phyloP scores from a whole-genome alignment of 1,140 invertebrate species.

The Bombus affinis region DNA sequence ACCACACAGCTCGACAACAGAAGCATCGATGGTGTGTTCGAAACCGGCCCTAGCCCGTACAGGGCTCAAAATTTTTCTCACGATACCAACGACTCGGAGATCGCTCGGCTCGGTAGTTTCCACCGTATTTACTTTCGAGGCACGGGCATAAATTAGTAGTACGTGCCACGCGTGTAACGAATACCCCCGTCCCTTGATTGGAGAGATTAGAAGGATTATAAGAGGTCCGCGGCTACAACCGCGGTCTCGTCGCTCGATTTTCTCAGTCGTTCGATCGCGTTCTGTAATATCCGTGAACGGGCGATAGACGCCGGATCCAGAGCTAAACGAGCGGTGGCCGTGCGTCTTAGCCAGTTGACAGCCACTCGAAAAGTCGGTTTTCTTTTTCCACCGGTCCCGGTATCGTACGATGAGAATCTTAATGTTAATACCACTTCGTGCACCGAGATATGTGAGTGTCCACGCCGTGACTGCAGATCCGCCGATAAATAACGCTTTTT shows the following conservation, averaged over 20 bases:
- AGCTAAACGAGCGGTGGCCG: constrained; percentile 16
- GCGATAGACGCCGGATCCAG: not conserved
- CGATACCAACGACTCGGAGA: constrained; percentile 37
- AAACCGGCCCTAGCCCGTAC: not conserved
- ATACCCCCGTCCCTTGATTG: constrained; percentile 54
- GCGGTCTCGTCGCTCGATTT: constrained; percentile 47
- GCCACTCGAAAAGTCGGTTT: constrained; percentile 51
- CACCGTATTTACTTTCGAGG: constrained; percentile 61
- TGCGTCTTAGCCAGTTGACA: constrained; percentile 47
- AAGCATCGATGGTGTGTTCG: not conserved
- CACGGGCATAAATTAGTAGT: constrained; percentile 68
- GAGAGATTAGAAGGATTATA: constrained; percentile 65
- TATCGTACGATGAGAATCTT: constrained; percentile 47
- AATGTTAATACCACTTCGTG: constrained; percentile 45
- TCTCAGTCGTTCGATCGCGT: not conserved
- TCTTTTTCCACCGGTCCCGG: constrained; percentile 37
- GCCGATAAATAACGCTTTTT: constrained; percentile 62
- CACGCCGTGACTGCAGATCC: constrained; percentile 19
- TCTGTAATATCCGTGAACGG: constrained; percentile 17
- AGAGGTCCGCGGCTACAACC: not conserved
- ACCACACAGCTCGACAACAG: not conserved
- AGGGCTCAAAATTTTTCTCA: constrained; percentile 44
- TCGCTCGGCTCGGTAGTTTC: constrained; percentile 40
- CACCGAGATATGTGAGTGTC: constrained; percentile 2
- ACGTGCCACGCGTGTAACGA: constrained; percentile 67